Evolutionary conservation across 2,888 invertebrate genomes (phyloP).

Genomic region (Drosophila eohydei): DNA sequence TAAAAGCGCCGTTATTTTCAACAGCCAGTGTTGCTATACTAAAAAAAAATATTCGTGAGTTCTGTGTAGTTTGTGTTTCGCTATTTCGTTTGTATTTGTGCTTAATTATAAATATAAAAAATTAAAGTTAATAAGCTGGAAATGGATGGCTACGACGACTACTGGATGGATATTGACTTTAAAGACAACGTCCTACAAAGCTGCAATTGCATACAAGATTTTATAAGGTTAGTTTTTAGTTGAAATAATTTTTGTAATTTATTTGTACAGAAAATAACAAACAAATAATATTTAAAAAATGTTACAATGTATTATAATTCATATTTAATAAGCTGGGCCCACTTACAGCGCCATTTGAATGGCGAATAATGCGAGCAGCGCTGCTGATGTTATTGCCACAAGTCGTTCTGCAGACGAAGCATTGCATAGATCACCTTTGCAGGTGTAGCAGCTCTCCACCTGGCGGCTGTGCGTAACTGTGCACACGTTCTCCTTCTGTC

Average conservation of each 20-base stretch:
- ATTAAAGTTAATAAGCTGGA: neutral
- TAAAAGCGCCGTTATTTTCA: conserved; percentile 41
- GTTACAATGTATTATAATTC: conserved; percentile 9
- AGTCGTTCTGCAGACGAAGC: conserved; percentile 78
- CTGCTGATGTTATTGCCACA: conserved; percentile 67
- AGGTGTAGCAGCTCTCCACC: conserved; percentile 87
- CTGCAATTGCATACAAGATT: neutral
- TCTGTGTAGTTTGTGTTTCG: neutral
- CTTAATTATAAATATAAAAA: neutral
- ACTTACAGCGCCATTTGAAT: conserved; percentile 72
- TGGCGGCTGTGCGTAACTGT: conserved; percentile 80
- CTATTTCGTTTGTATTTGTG: conserved; percentile 3
- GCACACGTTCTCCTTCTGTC: conserved; percentile 80
- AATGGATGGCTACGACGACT: neutral
- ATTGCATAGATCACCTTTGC: conserved; percentile 89
- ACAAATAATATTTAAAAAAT: neutral
- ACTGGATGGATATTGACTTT: conserved; percentile 3
- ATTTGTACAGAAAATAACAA: conserved; percentile 4
- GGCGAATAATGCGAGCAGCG: conserved; percentile 71
- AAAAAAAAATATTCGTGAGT: neutral
- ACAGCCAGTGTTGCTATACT: conserved; percentile 7
- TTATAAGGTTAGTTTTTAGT: conserved; percentile 22
- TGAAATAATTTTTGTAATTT: conserved; percentile 8
- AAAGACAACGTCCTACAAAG: neutral
- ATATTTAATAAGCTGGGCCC: conserved; percentile 5